Conservation (phyloP, 2,797 vertebrate genomes). For the Typhlichthys eigenmanni region DNA sequence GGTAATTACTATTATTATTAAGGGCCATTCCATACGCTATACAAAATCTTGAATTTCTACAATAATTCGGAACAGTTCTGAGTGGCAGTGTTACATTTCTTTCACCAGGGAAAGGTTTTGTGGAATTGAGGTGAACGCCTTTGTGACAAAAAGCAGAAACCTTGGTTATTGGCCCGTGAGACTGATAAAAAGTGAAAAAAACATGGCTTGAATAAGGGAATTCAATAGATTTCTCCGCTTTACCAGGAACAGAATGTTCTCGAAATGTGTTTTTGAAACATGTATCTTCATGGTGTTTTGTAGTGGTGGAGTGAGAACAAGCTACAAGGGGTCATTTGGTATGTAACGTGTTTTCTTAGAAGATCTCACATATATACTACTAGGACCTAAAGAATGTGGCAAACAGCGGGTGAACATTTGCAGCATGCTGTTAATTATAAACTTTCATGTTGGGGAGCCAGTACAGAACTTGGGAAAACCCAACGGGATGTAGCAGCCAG, state of each 20-base stretch:
- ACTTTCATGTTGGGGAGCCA: slow-evolving; percentile 12
- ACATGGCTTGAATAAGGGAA: slow-evolving; percentile 19
- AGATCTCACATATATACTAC: slow-evolving; percentile 11
- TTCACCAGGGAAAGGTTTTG: slow-evolving; percentile 8
- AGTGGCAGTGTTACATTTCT: slow-evolving; percentile 26
- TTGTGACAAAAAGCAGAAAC: slow-evolving; percentile 38
- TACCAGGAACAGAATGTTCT: slow-evolving; percentile 46
- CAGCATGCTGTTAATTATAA: slow-evolving; percentile 27
- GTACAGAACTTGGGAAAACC: slow-evolving; percentile 18
- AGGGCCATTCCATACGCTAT: too few species aligned
- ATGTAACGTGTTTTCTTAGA: slow-evolving; percentile 22
- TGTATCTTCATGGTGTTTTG: slow-evolving; percentile 43
- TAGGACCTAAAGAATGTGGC: not conserved
- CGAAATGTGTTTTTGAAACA: slow-evolving; percentile 32
- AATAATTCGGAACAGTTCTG: slow-evolving; percentile 20
- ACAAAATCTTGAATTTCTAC: not conserved
- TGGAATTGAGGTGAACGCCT: slow-evolving; percentile 31
- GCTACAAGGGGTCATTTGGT: slow-evolving; percentile 15
- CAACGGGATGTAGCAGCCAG: slow-evolving; percentile 18
- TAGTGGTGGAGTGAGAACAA: slow-evolving; percentile 25
- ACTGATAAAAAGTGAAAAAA: slow-evolving; percentile 21
- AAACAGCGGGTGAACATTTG: slow-evolving; percentile 11
- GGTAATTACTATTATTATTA: not conserved
- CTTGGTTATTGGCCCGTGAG: slow-evolving; percentile 16
- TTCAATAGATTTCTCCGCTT: slow-evolving; percentile 29